Evolutionary conservation across 2,888 invertebrate genomes (phyloP), one percentile per base, ranked within the genome.

Genomic region (Apodemia hepburni): DNA sequence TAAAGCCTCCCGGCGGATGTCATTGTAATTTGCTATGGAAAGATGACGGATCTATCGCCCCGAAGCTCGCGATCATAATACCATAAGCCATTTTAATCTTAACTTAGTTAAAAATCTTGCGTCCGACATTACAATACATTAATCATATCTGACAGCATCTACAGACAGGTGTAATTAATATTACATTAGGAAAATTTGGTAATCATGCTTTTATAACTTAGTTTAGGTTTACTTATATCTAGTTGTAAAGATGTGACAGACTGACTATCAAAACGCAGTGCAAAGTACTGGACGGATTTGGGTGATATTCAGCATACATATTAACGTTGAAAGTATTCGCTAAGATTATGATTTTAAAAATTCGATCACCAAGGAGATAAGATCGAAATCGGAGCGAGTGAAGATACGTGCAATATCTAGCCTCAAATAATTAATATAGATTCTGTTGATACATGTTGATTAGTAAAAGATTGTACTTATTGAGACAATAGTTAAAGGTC

Each of bases 101-200:
- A 89, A 91, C 88, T 90, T 85, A 86, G 88, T 90, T 90, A 91
- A 91, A 90, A 90, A 90, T 90, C 90, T 90, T 87, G 87, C 88
- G 83, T 80, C 85, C 84, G 79, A 85, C 86, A 83, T 87, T 85
- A 54, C 54, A 54, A 54, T 84, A 77, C 89, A 89, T 90, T 89
- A 88, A 90, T 91, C 91, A 90, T 80, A 85, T 82, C 81, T 89
- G 90, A 87, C 89, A 87, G 83, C 33, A 60, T 45, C n/a, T 3
- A 54, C 51, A 35, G 18, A 38, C 22, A 51, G 35, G 51, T 60
- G 54, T 27, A 27, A 54, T 54, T 54, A 54, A 54, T 15, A 54
- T 27, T 54, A 27, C 54, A 54, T 54, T 54, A 54, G 54, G 27
- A 54, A 15, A 42, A 42, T 42, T 42, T 42, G 42, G 6, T 42